Base-by-base conservation (phyloP, 2,113 vertebrate genomes). In the Corythornis cristatus region DNA sequence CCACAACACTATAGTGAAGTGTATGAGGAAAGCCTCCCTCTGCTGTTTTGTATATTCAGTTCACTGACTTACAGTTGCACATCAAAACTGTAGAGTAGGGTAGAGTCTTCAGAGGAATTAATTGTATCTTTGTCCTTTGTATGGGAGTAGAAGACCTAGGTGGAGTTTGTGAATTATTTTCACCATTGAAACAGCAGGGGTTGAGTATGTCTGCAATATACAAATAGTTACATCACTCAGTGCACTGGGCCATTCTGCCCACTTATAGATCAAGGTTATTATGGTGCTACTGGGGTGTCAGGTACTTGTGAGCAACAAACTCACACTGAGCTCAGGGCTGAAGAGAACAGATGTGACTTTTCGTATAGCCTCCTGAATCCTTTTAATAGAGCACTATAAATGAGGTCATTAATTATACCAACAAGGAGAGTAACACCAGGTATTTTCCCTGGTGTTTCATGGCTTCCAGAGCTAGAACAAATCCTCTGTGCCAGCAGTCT, bases 351-450 rank as follows among this genome's bases (percentile, higher is more conserved):
- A 83, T 83, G 88, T 73, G 82, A 48, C 50, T 94, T 73, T 83
- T 73, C 21, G 5, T n/a, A 40, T 4, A 78, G 82, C 56, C 56
- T 85, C 88, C 82, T 92, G 89, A 25, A 65, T 92, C 51, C 79
- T 92, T 78, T 91, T 86, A 86, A 81, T 42, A 85, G n/a, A 87
- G 43, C 29, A 42, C 53, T 56, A 20, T 88, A 88, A 88, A 86
- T 29, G 11, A 89, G 79, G 68, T 78, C 85, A 91, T 95, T 93
- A 91, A 95, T 95, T 89, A 75, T 37, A 83, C 70, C 48, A 88
- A 87, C 68, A 86, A 77, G 67, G 43, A 89, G 51, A 88, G 48
- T 67, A 77, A 42, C 64, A 88, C 60, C 43, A 79, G 79, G 67
- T 87, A 85, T 92, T 87, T 74, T 85, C 86, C 91, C 82, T 64